A percentile compares a stretch with the other conserved stretches of the same genome.
phyloP scores from a whole-genome alignment of 2,113 vertebrate species.

The Archilochus colubris region DNA sequence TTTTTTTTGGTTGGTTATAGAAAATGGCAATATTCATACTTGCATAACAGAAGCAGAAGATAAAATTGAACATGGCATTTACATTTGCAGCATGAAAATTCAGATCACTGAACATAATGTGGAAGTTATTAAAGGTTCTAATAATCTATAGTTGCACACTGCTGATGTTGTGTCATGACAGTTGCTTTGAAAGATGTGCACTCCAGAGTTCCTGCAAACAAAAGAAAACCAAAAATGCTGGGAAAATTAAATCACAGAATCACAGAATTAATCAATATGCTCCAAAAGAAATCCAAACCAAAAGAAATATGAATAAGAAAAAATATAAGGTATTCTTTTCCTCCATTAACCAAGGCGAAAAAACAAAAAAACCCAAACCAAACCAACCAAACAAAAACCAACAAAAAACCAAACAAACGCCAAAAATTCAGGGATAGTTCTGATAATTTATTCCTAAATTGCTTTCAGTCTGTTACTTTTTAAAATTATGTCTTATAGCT shows the following conservation, averaged over 20 bases:
- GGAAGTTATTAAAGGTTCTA: slow-evolving; percentile 32
- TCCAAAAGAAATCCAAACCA: background rate
- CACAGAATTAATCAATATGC: background rate
- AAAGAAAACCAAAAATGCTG: background rate
- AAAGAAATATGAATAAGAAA: background rate
- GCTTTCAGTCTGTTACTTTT: background rate
- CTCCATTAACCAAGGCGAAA: background rate
- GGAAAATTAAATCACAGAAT: background rate
- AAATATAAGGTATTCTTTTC: background rate
- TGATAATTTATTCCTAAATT: background rate
- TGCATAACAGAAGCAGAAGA: slow-evolving; percentile 32
- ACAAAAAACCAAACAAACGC: background rate
- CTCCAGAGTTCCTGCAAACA: background rate
- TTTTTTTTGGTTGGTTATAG: slow-evolving; percentile 4
- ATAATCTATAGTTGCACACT: background rate
- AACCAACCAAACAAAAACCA: background rate
- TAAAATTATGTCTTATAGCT: background rate
- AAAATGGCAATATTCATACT: slow-evolving; percentile 65
- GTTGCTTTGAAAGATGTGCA: background rate
- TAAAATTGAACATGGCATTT: slow-evolving; percentile 69
- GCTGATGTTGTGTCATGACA: background rate
- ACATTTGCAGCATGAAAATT: slow-evolving; percentile 61
- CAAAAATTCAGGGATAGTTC: background rate
- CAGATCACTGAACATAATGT: slow-evolving; percentile 34
- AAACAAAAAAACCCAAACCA: no score